Evolutionary conservation across 1,140 invertebrate genomes (phyloP), one percentile per base, ranked within the genome.

Genomic region (Anadara kagoshimensis): DNA sequence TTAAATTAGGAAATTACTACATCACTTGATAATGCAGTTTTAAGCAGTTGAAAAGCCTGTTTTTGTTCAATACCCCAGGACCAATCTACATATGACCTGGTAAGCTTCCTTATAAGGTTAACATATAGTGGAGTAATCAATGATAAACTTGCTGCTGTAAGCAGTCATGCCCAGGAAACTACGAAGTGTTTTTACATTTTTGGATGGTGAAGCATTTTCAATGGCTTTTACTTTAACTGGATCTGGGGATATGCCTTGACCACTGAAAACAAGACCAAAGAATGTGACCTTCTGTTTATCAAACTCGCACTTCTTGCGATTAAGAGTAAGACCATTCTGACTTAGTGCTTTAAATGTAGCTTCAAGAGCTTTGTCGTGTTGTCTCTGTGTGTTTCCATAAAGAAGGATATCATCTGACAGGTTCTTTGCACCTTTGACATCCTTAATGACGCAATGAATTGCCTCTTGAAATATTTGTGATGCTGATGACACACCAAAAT

Each of bases 221-320:
- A 91, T 84, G n/a, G 85, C 83, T 29, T 83, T 70, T 5, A 90
- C 76, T 69, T 89, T 90, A 18, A 54, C 29, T n/a, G 51, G 43
- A 36, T 78, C 72, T 49, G 75, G 65, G 24, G 57, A 69, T n/a
- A 79, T 75, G 1, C 81, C 79, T 18, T 75, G 22, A 12, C 51
- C 29, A 8, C 47, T 53, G 56, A 82, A 78, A 18, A 76, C 58
- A 41, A 79, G 47, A 16, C 71, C 78, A 41, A 80, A 75, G 47
- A 80, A 81, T 75, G 64, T 69, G 0, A 80, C 45, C 29, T 71
- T 56, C 5, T 68, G 18, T n/a, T 68, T 36, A 43, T 71, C 49
- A 26, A 78, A 73, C 36, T 80, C 56, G 61, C 69, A 75, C 59
- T 81, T 81, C 36, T 61, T 49, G 58, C 56, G 61, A 43, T 80